These are phyloP conservation scores for Chrysotoxum bicinctum DNA, from an alignment of 2,888 invertebrate species.

Conservation along the genomic window DNA sequence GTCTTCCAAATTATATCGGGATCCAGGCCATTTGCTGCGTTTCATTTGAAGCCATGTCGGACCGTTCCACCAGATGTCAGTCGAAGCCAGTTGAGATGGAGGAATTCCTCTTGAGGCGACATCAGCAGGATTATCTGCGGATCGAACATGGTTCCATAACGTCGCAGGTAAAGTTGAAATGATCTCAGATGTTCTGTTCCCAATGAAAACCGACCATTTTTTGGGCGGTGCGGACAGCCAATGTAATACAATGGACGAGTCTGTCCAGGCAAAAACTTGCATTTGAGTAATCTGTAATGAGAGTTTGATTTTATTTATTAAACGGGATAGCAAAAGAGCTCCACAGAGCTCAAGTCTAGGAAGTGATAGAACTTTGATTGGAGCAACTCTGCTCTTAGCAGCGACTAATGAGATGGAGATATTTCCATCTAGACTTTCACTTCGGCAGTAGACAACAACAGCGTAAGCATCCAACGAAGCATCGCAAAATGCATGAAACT, in stretches of 20 bases:
- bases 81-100: slow-evolving; percentile 1
- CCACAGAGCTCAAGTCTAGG: slow-evolving; percentile 4
- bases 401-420: not conserved
- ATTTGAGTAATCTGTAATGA: slow-evolving; percentile 2
- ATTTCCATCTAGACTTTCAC: not conserved
- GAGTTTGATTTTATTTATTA: slow-evolving; percentile 9
- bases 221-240: slow-evolving; percentile 26
- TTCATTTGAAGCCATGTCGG: slow-evolving; percentile 1
- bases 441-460: slow-evolving; percentile 12
- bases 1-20: not conserved
- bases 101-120: slow-evolving; percentile 46
- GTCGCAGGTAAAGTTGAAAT: slow-evolving; percentile 20
- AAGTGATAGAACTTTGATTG: slow-evolving; percentile 5
- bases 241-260: slow-evolving; percentile 18
- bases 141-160: slow-evolving; percentile 35
- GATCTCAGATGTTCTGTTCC: slow-evolving; percentile 46
- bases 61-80: slow-evolving; percentile 32
- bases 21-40: slow-evolving; percentile 11
- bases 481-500: slow-evolving; percentile 14
- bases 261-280: slow-evolving; percentile 21
- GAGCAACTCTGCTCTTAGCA: slow-evolving; percentile 1
- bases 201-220: slow-evolving; percentile 29
- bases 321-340: not conserved
- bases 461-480: slow-evolving; percentile 20
- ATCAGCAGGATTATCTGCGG: slow-evolving; percentile 43